These are phyloP conservation scores for Glareola pratincola DNA, from an alignment of 2,113 vertebrate species.

Conservation along the genomic window DNA sequence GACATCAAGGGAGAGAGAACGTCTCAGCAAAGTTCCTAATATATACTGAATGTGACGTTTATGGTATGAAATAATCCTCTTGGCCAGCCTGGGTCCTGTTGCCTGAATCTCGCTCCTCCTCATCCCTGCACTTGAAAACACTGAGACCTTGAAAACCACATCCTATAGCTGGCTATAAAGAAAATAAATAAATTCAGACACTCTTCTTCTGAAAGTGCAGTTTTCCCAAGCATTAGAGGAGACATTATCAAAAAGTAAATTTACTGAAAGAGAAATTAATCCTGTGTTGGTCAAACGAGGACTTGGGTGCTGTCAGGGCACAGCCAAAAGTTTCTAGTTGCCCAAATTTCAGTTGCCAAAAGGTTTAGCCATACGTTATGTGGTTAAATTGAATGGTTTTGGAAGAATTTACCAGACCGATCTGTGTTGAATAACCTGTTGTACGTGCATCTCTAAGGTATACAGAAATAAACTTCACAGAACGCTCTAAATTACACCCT, in stretches of 20 bases:
- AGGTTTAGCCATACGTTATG: background rate
- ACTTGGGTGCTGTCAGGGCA: background rate
- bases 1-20: background rate
- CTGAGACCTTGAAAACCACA: background rate
- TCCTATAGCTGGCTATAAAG: background rate
- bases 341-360: background rate
- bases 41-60: background rate
- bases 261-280: background rate
- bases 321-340: background rate
- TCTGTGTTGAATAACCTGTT: background rate
- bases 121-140: background rate
- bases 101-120: background rate
- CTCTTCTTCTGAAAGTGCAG: background rate
- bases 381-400: background rate
- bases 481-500: background rate
- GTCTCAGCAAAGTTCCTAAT: background rate
- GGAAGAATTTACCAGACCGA: background rate
- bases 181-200: background rate
- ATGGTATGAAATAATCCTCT: background rate
- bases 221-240: background rate
- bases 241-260: background rate
- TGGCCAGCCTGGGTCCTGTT: background rate
- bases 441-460: background rate
- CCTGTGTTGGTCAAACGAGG: background rate
- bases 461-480: background rate